Evolutionary conservation across 2,888 invertebrate species (phyloP).

Genomic region (Rosalia funebris): DNA sequence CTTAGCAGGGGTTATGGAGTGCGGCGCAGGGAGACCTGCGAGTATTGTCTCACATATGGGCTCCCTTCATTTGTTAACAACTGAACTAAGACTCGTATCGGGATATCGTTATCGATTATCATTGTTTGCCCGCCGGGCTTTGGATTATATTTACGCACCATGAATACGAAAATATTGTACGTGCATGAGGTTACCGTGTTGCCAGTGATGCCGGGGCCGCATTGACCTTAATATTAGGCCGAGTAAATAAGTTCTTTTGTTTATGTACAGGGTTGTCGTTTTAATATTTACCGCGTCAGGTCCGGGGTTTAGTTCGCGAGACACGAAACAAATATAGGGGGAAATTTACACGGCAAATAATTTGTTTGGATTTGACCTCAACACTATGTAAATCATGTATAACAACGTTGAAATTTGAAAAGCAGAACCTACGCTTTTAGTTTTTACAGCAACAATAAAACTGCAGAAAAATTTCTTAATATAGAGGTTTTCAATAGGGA

Average conservation of each 20-base stretch:
- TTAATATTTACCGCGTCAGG: too few species aligned
- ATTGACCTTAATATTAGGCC: conserved; percentile 15
- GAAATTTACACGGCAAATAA: too few species aligned
- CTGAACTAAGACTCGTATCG: conserved; percentile 55
- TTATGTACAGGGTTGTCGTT: neutral
- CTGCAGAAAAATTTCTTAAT: too few species aligned
- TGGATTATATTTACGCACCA: conserved; percentile 39
- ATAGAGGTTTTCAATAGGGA: too few species aligned
- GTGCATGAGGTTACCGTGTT: conserved; percentile 11
- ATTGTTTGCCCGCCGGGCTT: conserved; percentile 51
- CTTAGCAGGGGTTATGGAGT: conserved; percentile 57
- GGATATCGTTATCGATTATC: conserved; percentile 59
- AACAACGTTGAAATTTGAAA: too few species aligned
- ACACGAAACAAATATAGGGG: too few species aligned
- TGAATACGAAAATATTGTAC: conserved; percentile 27
- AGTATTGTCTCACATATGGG: conserved; percentile 59
- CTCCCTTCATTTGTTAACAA: conserved; percentile 60
- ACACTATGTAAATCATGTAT: too few species aligned
- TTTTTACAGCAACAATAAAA: too few species aligned
- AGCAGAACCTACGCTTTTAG: too few species aligned
- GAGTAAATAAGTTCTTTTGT: neutral
- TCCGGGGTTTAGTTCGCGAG: too few species aligned
- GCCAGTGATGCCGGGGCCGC: conserved; percentile 9
- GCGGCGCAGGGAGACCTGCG: conserved; percentile 44
- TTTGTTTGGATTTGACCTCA: too few species aligned